Evolutionary conservation across 2,797 vertebrate genomes (phyloP), one percentile per base, ranked within the genome.

Genomic region (Girardinus metallicus): DNA sequence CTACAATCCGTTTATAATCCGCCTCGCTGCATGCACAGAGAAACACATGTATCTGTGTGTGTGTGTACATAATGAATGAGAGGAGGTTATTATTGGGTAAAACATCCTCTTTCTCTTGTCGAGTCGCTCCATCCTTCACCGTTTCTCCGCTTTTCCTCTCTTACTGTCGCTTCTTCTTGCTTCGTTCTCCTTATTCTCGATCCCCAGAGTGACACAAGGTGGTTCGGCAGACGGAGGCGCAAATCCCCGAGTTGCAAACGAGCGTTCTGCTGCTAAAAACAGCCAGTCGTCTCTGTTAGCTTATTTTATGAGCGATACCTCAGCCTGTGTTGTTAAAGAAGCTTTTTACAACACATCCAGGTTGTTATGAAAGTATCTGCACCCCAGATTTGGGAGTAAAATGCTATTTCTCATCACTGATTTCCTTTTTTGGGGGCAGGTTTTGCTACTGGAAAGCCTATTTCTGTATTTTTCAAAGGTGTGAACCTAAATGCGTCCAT

Each of bases 241-340:
- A 82, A 81, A 83, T 92, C 85, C 87, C 87, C 10, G 80, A 86
- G 75, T 87, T 43, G 86, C 86, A 88, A 89, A 92, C 82, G 73
- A 91, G 84, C 87, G 86, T 83, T 21, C 76, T 88, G 91, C 86
- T 83, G 88, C 91, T 93, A 92, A 93, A 94, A 93, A 92, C 91
- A 94, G 89, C 81, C 87, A 23, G 88, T 91, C 86, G 43, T 90
- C 84, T 90, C 79, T 86, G 91, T 91, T 88, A 78, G 85, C 83
- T 81, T 82, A 77, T 79, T 83, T 81, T 73, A 76, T 85, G 86
- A 92, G 80, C 71, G 85, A 91, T 87, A 82, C 83, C 85, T 84
- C 83, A 74, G 82, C 83, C 74, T 80, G 80, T 46, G 79, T 80
- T 80, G 76, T 81, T 70, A 81, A 83, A 78, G 31, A 62, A 15